phyloP scores from a whole-genome alignment of 2,797 vertebrate species.

The Paedocypris micromegethes region DNA sequence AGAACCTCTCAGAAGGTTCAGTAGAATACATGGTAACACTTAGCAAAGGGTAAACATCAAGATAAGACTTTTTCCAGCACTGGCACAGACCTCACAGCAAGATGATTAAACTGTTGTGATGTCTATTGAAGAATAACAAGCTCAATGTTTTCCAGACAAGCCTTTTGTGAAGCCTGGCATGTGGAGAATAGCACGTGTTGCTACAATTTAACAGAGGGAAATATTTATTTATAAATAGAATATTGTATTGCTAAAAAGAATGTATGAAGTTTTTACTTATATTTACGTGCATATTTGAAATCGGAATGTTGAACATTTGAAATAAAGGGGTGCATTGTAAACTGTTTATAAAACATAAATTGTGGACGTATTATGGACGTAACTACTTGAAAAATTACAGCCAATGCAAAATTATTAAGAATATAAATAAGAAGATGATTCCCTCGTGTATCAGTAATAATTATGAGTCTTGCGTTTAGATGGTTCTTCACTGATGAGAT shows the following conservation, averaged over 20 bases:
- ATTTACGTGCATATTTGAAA: too few species aligned
- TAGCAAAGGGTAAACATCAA: conserved; percentile 27
- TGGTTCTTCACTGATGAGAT: too few species aligned
- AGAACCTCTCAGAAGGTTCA: conserved; percentile 1
- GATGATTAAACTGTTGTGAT: conserved; percentile 22
- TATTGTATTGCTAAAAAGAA: too few species aligned
- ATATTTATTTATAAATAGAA: too few species aligned
- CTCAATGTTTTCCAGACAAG: conserved; percentile 19
- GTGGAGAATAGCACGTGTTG: conserved; percentile 21
- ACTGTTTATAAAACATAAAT: too few species aligned
- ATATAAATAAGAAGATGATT: too few species aligned
- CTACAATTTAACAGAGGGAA: background rate
- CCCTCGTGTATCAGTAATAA: too few species aligned
- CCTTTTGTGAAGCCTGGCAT: conserved; percentile 17
- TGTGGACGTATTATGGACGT: conserved; percentile 16
- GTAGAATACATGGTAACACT: conserved; percentile 35
- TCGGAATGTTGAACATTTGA: too few species aligned
- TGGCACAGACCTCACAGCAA: conserved; percentile 23
- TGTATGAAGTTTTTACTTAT: too few species aligned
- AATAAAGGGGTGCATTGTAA: too few species aligned
- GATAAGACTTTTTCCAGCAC: conserved; percentile 31
- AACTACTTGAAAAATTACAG: conserved; percentile 34
- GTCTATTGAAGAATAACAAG: conserved; percentile 3
- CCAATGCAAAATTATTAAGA: conserved; percentile 35
- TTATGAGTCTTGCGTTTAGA: too few species aligned